Conservation (phyloP, 2,113 vertebrate species). For the Oryzias javanicus region DNA sequence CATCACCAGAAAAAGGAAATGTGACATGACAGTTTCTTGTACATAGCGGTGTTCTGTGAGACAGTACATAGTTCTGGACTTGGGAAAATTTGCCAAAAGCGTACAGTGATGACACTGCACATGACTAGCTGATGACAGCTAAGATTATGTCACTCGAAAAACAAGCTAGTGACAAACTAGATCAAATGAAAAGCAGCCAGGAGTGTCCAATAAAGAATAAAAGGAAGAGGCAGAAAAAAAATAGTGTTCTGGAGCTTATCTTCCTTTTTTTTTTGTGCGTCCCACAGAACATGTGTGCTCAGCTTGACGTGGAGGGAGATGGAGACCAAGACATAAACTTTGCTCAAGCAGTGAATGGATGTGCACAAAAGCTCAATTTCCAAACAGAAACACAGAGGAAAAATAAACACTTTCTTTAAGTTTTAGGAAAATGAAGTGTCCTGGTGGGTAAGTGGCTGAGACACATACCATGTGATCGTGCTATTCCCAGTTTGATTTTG, state of each 20-base stretch:
- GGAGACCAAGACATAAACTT: slow-evolving; percentile 23
- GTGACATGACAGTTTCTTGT: slow-evolving; percentile 58
- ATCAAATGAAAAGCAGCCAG: slow-evolving; percentile 1
- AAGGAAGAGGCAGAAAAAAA: too few species aligned
- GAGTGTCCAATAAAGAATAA: not conserved
- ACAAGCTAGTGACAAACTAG: slow-evolving; percentile 16
- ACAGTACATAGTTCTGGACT: slow-evolving; percentile 17
- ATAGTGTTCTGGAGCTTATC: too few species aligned
- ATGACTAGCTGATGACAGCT: slow-evolving; percentile 3
- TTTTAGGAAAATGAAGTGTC: not conserved
- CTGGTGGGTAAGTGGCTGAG: not conserved
- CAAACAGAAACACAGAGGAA: not conserved
- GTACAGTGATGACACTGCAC: slow-evolving; percentile 22
- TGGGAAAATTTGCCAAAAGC: not conserved
- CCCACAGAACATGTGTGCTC: slow-evolving; percentile 30
- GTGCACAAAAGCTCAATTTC: slow-evolving; percentile 7
- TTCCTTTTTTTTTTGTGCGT: slow-evolving; percentile 1
- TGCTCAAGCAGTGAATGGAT: not conserved
- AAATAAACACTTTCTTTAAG: slow-evolving; percentile 5
- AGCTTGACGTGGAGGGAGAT: slow-evolving; percentile 14
- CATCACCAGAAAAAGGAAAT: slow-evolving; percentile 52
- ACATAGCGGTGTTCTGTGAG: slow-evolving; percentile 22
- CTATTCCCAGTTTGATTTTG: slow-evolving; percentile 15
- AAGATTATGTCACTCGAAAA: slow-evolving; percentile 34
- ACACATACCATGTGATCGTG: not conserved